Conservation (phyloP, 2,113 vertebrate species). For the Balaeniceps rex region DNA sequence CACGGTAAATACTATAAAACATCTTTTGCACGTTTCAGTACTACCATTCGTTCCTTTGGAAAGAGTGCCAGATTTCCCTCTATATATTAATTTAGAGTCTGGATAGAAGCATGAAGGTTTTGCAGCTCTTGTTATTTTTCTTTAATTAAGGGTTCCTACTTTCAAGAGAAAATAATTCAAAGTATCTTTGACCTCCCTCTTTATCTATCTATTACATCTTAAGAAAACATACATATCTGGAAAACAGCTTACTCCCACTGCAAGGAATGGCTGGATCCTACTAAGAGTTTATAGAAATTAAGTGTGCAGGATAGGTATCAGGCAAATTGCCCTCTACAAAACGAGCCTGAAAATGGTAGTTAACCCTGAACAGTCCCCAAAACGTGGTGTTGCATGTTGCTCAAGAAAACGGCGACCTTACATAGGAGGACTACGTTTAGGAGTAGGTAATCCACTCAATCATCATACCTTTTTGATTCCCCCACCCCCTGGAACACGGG, state of each 20-base stretch:
- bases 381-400: rapidly evolving
- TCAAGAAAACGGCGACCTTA: neutral
- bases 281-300: neutral
- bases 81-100: neutral
- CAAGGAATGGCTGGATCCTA: neutral
- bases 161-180: neutral
- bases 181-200: neutral
- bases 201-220: neutral
- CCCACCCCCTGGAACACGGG: no score
- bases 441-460: neutral
- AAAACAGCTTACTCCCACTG: neutral
- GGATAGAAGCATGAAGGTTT: neutral
- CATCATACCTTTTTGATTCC: neutral
- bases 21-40: neutral
- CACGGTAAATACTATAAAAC: neutral
- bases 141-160: neutral
- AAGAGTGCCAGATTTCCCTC: neutral
- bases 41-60: neutral
- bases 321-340: neutral
- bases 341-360: neutral
- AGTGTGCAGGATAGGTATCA: neutral
- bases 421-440: neutral
- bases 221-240: neutral
- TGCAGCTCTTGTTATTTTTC: neutral
- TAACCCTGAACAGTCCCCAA: neutral